Evolutionary conservation across 2,113 vertebrate genomes (phyloP).

Genomic region (Chaetodon trifascialis): DNA sequence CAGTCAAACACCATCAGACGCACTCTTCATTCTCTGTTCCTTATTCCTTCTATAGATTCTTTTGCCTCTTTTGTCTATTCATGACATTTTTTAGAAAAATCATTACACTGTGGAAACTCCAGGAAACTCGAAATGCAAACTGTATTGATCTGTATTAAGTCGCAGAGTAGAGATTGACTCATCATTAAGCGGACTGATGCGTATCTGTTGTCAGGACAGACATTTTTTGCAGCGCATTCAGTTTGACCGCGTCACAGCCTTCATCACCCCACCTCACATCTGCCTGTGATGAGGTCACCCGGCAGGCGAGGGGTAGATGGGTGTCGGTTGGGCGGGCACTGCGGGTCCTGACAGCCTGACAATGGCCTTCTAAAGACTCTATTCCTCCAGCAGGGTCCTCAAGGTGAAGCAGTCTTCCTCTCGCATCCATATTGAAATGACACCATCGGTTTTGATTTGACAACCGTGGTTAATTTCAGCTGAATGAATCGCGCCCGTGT

Average conservation of each 20-base stretch:
- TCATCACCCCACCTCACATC: slow-evolving; percentile 36
- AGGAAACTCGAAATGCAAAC: too few relatives aligned
- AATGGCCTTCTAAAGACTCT: slow-evolving; percentile 65
- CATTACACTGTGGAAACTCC: too few relatives aligned
- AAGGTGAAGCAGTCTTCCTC: slow-evolving; percentile 51
- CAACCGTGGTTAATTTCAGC: slow-evolving; percentile 58
- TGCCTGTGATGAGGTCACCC: slow-evolving; percentile 56
- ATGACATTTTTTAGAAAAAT: too few relatives aligned
- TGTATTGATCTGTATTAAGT: too few relatives aligned
- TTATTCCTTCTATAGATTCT: neutral
- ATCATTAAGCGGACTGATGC: neutral
- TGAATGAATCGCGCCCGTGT: slow-evolving; percentile 34
- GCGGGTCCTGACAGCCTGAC: slow-evolving; percentile 64
- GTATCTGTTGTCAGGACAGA: neutral
- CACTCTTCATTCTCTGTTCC: neutral
- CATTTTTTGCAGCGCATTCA: slow-evolving; percentile 2
- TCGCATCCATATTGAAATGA: slow-evolving; percentile 19
- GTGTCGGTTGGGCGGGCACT: neutral
- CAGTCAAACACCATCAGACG: neutral
- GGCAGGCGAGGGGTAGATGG: neutral
- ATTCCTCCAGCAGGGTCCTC: slow-evolving; percentile 31
- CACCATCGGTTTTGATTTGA: slow-evolving; percentile 51
- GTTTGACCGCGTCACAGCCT: slow-evolving; percentile 23
- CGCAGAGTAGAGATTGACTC: slow-evolving; percentile 16
- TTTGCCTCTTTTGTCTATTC: neutral